These are phyloP conservation scores for Caenorhabditis sp. DNA, from an alignment of 2,888 invertebrate genomes.

Conservation along the genomic window DNA sequence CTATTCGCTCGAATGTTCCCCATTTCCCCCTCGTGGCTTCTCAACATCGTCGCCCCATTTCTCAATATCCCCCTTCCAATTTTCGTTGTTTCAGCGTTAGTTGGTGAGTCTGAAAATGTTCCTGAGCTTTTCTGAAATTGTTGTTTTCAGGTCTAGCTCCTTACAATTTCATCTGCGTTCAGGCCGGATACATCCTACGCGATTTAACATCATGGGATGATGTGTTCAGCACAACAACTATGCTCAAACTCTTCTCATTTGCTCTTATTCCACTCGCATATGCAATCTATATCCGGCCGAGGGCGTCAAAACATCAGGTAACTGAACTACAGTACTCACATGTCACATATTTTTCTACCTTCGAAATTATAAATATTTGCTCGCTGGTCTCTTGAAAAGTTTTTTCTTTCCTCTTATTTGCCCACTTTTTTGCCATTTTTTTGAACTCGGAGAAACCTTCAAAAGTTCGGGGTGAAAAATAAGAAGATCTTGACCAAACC, in stretches of 20 bases:
- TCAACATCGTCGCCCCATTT: slow-evolving; percentile 76
- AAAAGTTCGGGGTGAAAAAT: too few relatives aligned
- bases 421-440: neutral
- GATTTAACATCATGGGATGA: slow-evolving; percentile 73
- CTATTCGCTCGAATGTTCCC: slow-evolving; percentile 77
- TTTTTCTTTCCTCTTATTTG: neutral
- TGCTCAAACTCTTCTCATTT: slow-evolving; percentile 69
- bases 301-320: slow-evolving; percentile 51
- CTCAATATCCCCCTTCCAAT: slow-evolving; percentile 75
- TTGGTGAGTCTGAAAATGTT: slow-evolving; percentile 76
- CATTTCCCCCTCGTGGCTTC: slow-evolving; percentile 77
- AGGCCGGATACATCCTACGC: slow-evolving; percentile 76
- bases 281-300: slow-evolving; percentile 66
- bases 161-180: slow-evolving; percentile 77
- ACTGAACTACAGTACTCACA: neutral
- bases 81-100: slow-evolving; percentile 76
- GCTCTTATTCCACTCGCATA: slow-evolving; percentile 69
- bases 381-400: neutral
- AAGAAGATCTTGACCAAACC: neutral
- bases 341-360: neutral
- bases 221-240: slow-evolving; percentile 64
- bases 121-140: neutral
- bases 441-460: neutral
- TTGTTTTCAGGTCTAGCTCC: slow-evolving; percentile 75
- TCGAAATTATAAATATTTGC: neutral